These are phyloP conservation scores for Chaetodon auriga DNA, from an alignment of 2,113 vertebrate genomes.

Conservation along the genomic window DNA sequence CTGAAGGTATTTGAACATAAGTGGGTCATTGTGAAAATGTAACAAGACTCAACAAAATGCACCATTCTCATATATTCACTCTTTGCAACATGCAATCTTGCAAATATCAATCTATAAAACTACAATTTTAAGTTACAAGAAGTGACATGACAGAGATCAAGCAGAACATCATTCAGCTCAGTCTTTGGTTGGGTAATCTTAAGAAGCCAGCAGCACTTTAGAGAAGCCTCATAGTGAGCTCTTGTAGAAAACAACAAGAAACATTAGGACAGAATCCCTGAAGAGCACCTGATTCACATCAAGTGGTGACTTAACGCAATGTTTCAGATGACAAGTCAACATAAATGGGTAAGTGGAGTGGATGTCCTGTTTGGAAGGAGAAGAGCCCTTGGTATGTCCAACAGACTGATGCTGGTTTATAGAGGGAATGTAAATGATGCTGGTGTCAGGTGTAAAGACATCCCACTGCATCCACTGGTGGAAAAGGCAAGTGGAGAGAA, in stretches of 20 bases:
- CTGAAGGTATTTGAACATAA: slow-evolving; percentile 34
- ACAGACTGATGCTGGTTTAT: slow-evolving; percentile 44
- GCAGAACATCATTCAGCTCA: slow-evolving; percentile 42
- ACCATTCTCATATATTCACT: slow-evolving; percentile 34
- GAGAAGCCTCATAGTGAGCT: slow-evolving; percentile 28
- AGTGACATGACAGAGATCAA: slow-evolving; percentile 8
- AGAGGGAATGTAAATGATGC: slow-evolving; percentile 69
- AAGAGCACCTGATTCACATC: slow-evolving; percentile 58
- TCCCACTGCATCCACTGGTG: slow-evolving; percentile 36
- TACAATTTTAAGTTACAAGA: slow-evolving; percentile 29
- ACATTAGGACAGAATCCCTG: slow-evolving; percentile 70
- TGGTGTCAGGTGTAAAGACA: slow-evolving; percentile 50
- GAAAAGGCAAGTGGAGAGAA: slow-evolving; percentile 24
- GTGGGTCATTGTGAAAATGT: slow-evolving; percentile 33
- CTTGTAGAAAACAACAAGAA: slow-evolving; percentile 21
- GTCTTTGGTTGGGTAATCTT: slow-evolving; percentile 74
- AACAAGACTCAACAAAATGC: slow-evolving; percentile 48
- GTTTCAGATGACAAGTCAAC: slow-evolving; percentile 9
- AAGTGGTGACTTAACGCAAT: slow-evolving; percentile 32
- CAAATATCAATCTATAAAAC: slow-evolving; percentile 43
- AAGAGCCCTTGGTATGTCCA: slow-evolving; percentile 56
- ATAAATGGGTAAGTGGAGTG: background rate
- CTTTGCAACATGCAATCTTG: slow-evolving; percentile 18
- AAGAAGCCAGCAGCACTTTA: slow-evolving; percentile 49
- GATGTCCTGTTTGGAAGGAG: slow-evolving; percentile 16